phyloP scores from a whole-genome alignment of 2,888 invertebrate species.

The Chorisops tibialis region DNA sequence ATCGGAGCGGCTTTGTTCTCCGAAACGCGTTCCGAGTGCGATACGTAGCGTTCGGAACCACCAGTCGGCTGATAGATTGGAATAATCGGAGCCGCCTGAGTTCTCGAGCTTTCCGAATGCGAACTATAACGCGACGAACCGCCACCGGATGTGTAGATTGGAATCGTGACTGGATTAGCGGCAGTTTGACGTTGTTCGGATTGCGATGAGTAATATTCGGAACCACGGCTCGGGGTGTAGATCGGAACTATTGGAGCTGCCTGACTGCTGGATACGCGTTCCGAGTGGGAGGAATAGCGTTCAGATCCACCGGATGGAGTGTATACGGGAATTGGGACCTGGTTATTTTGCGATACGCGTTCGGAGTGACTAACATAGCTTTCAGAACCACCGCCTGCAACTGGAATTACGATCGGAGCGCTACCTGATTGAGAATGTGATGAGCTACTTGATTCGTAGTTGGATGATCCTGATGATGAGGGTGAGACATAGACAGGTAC shows the following conservation, averaged over 20 bases:
- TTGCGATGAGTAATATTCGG: conserved; percentile 30
- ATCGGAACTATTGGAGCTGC: conserved; percentile 34
- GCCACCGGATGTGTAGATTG: conserved; percentile 18
- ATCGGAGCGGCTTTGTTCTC: conserved; percentile 24
- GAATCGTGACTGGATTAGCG: conserved; percentile 24
- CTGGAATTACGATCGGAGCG: conserved; percentile 34
- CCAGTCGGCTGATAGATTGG: conserved; percentile 21
- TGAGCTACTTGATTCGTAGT: neutral
- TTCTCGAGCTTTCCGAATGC: conserved; percentile 25
- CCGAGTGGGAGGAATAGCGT: conserved; percentile 33
- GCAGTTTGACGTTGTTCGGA: conserved; percentile 30
- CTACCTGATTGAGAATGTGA: conserved; percentile 29
- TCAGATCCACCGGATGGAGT: conserved; percentile 17
- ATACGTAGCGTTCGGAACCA: conserved; percentile 19
- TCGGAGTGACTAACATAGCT: conserved; percentile 34
- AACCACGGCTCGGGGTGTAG: conserved; percentile 29
- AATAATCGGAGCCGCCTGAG: conserved; percentile 11
- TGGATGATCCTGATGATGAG: conserved; percentile 1
- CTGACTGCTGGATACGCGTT: conserved; percentile 41
- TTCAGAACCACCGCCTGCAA: conserved; percentile 33
- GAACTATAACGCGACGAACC: conserved; percentile 21
- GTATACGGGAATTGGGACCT: conserved; percentile 4
- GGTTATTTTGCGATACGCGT: conserved; percentile 31
- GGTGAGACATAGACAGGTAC: conserved; percentile 16
- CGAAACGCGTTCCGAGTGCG: conserved; percentile 30